A percentile compares a stretch with the other conserved stretches of the same genome.
Conservation (phyloP, 2,113 vertebrate genomes). For the Megatriorchis doriae region DNA sequence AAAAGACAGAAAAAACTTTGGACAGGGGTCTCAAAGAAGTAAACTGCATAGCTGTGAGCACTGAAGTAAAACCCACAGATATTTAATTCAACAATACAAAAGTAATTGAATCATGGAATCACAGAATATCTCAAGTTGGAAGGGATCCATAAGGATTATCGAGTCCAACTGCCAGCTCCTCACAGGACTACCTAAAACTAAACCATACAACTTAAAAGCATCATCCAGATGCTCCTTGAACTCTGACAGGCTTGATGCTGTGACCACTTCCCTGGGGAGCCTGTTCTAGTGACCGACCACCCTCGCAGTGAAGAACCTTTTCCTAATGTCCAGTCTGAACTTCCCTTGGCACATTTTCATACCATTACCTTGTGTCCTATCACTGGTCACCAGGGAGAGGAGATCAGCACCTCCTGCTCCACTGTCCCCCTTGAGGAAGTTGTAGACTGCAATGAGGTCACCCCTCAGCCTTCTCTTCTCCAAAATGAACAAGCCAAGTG, state of each 20-base stretch:
- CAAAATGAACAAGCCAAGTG: neutral
- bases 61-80: neutral
- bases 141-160: neutral
- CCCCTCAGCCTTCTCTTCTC: neutral
- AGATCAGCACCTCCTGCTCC: neutral
- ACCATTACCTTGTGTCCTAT: neutral
- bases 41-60: neutral
- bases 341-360: neutral
- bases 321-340: neutral
- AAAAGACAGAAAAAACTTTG: neutral
- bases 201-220: neutral
- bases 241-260: neutral
- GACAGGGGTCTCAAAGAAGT: neutral
- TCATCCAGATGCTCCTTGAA: rapidly evolving
- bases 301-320: neutral
- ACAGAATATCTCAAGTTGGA: neutral
- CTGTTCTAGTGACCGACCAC: neutral
- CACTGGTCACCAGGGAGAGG: rapidly evolving
- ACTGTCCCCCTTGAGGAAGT: neutral
- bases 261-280: neutral
- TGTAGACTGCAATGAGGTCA: neutral
- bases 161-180: neutral
- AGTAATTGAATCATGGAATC: neutral
- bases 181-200: neutral
- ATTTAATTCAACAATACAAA: neutral